Base-by-base conservation (phyloP, 2,888 invertebrate genomes). In the Yponomeuta evonymella region DNA sequence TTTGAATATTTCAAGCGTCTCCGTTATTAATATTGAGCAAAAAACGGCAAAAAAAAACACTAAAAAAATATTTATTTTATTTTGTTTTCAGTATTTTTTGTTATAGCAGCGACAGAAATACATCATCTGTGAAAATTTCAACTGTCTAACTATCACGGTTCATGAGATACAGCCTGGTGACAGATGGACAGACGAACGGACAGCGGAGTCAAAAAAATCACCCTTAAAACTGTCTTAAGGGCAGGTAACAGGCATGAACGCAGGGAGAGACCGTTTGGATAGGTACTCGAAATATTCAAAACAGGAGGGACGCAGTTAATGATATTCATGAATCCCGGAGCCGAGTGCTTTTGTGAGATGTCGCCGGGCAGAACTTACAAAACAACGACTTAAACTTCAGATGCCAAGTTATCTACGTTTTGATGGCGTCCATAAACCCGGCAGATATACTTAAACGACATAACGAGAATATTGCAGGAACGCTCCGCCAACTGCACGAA, bases 351-450 rank as follows among this genome's bases (percentile, higher is more conserved):
- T 86, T 87, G 85, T 85, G 86, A 87, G 87, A 89, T 84, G 88
- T 87, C 85, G 84, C 87, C 87, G 86, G 84, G 87, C 87, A 89
- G 86, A 87, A 88, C 81, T 90, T 87, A 85, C 85, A 81, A 89
- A 90, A 90, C 89, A 91, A 90, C 89, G 89, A 88, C 86, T 87
- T 87, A 86, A 89, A 88, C 85, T 89, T 87, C 85, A 88, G 86
- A 86, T 88, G 87, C 85, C 87, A 86, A 86, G 84, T 84, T 89
- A 89, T 89, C 89, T 87, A 79, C 82, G 79, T 68, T 86, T 88
- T 87, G 86, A 90, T 87, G 84, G 84, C 81, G 81, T 67, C 63
- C 67, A 51, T 68, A 68, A 68, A 68, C 48, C 30, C 36, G n/a
- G 43, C 6, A 43, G 43, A 43, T 67, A 43, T 12, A 58, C 51